These are phyloP conservation scores for Campylomormyrus numenius DNA, from an alignment of 2,113 vertebrate genomes.

Conservation along the genomic window DNA sequence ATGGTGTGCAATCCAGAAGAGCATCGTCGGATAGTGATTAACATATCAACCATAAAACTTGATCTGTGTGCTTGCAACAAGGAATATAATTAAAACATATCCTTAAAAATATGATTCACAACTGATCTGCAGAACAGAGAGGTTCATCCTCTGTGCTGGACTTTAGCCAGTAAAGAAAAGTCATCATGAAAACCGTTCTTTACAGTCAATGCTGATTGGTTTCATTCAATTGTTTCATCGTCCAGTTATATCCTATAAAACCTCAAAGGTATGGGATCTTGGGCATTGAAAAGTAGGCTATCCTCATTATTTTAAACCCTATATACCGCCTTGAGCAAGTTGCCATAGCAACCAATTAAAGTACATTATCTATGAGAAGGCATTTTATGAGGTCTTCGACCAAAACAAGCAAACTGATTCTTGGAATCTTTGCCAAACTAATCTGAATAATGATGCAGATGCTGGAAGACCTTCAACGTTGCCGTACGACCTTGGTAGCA, in stretches of 20 bases:
- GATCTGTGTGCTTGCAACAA: neutral
- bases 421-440: conserved; percentile 22
- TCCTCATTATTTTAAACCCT: conserved; percentile 22
- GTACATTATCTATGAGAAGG: conserved; percentile 24
- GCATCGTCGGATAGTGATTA: neutral
- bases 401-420: conserved; percentile 20
- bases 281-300: conserved; percentile 25
- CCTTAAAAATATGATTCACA: neutral
- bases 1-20: neutral
- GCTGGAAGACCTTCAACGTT: conserved; percentile 2
- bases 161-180: neutral
- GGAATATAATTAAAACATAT: neutral
- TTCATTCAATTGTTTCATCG: neutral
- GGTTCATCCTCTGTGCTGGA: neutral
- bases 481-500: neutral
- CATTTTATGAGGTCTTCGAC: conserved; percentile 26
- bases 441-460: conserved; percentile 10
- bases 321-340: conserved; percentile 11
- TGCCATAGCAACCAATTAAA: conserved; percentile 27
- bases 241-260: neutral
- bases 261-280: conserved; percentile 15
- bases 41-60: neutral
- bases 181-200: neutral
- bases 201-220: neutral
- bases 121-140: neutral